Evolutionary conservation across 2,113 vertebrate species (phyloP).

Genomic region (Romanogobio albipinnatus): DNA sequence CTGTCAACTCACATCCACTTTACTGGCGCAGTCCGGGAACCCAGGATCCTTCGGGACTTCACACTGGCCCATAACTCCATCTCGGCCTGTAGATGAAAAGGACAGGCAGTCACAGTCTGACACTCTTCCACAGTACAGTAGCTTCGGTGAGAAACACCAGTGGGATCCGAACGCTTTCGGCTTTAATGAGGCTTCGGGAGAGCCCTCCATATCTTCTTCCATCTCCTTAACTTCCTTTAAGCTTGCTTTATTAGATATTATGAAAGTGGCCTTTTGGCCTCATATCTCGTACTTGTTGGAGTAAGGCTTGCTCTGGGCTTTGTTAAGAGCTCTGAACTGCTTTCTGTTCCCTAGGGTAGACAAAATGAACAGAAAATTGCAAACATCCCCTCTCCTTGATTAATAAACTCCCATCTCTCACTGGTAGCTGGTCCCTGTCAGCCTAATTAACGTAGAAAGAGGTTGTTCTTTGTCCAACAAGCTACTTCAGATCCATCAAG

Average conservation of each 20-base stretch:
- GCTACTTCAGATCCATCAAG: slow-evolving; percentile 54
- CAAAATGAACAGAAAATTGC: slow-evolving; percentile 54
- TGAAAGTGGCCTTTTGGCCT: slow-evolving; percentile 34
- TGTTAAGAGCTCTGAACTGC: background rate
- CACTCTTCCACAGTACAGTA: background rate
- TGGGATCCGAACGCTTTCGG: background rate
- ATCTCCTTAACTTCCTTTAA: background rate
- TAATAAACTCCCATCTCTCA: slow-evolving; percentile 59
- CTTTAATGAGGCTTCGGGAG: slow-evolving; percentile 42
- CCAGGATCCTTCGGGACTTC: slow-evolving; percentile 90
- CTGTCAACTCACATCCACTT: slow-evolving; percentile 89
- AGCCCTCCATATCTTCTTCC: background rate
- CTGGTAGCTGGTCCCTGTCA: slow-evolving; percentile 42
- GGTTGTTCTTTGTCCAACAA: slow-evolving; percentile 57
- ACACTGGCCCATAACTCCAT: slow-evolving; percentile 86
- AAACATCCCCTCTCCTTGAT: slow-evolving; percentile 58
- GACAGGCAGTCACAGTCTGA: slow-evolving; percentile 37
- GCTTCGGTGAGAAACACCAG: background rate
- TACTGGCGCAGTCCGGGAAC: slow-evolving; percentile 91
- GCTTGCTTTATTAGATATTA: slow-evolving; percentile 27
- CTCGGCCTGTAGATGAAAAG: slow-evolving; percentile 70
- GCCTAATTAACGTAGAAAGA: slow-evolving; percentile 68
- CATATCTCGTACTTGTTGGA: background rate
- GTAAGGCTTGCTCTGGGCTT: background rate
- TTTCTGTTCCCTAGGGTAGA: background rate